phyloP scores from a whole-genome alignment of 1,140 invertebrate genomes.

The Pemphigus obesinymphae region DNA sequence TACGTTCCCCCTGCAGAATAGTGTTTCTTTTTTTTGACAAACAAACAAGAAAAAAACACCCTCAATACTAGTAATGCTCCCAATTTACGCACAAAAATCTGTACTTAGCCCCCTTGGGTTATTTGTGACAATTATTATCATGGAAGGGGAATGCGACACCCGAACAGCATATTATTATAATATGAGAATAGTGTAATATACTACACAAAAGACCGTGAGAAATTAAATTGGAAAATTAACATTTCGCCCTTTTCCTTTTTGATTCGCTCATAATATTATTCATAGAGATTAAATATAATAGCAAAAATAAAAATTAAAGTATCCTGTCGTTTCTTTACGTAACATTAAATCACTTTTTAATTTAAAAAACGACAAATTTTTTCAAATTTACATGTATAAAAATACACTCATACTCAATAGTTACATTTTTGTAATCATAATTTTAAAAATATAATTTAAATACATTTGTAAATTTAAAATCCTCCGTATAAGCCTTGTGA shows the following conservation, averaged over 20 bases:
- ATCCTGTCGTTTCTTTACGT: no score
- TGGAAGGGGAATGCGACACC: neutral
- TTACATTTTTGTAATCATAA: no score
- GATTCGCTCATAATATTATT: neutral
- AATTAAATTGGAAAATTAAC: neutral
- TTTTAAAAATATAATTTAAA: no score
- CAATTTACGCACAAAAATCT: neutral
- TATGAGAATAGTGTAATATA: neutral
- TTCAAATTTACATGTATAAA: no score
- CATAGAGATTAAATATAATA: no score
- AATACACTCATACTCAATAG: no score
- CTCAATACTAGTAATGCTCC: neutral
- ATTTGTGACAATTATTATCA: constrained; percentile 27
- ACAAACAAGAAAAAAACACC: neutral
- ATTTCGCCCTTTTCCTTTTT: neutral
- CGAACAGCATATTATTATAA: neutral
- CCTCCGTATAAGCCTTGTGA: no score
- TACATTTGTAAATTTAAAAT: no score
- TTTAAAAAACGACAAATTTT: no score
- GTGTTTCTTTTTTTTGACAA: constrained; percentile 5
- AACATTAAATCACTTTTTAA: no score
- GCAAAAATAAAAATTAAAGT: no score
- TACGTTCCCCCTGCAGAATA: neutral
- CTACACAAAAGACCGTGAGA: neutral
- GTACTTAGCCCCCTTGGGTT: constrained; percentile 2